Base-by-base conservation (phyloP, 2,113 vertebrate species). In the Nothocercus nigrocapillus region DNA sequence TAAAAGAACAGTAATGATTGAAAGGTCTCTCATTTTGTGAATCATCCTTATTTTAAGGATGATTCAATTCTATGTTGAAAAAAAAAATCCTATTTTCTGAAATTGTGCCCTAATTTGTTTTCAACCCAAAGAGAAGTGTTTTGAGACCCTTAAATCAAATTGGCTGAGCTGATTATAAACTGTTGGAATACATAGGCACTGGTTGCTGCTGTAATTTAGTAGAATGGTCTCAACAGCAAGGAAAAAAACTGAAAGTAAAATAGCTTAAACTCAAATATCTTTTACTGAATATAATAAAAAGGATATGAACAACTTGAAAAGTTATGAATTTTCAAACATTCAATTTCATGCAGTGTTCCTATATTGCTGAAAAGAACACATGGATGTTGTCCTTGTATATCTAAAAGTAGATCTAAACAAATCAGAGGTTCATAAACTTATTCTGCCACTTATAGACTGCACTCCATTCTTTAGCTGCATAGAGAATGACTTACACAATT, bases 311-410 rank as follows among this genome's bases (percentile, higher is more conserved):
- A 67, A 51, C 40, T 83, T 81, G 44, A 85, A 89, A 84, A 77
- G 18, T 22, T 74, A 51, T 38, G 27, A 80, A 89, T 88, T 95
- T 96, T 94, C 94, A 85, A 95, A 69, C 40, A 40, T 20, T 9
- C 5, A 32, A 15, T 82, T 89, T 69, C n/a, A 69, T 69, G 74
- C 20, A 76, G 51, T 24, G 44, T 90, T 84, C 21, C 8, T 28
- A 62, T 16, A 44, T 34, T 51, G 34, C 36, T 84, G 34, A 76
- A 84, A 80, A 84, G 58, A 90, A 66, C 20, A 58, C 67, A 30
- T 17, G 38, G 74, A 19, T 38, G 20, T 75, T 72, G 13, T 73
- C 58, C 19, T 87, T 68, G 19, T 72, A 42, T 79, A 68, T 36
- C 21, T 78, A 82, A 58, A 73, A 68, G 38, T 25, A 36, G 21